Percentiles rank a stretch among this genome's conserved stretches.
phyloP scores from a whole-genome alignment of 2,797 vertebrate species.

The Ceryle rudis region DNA sequence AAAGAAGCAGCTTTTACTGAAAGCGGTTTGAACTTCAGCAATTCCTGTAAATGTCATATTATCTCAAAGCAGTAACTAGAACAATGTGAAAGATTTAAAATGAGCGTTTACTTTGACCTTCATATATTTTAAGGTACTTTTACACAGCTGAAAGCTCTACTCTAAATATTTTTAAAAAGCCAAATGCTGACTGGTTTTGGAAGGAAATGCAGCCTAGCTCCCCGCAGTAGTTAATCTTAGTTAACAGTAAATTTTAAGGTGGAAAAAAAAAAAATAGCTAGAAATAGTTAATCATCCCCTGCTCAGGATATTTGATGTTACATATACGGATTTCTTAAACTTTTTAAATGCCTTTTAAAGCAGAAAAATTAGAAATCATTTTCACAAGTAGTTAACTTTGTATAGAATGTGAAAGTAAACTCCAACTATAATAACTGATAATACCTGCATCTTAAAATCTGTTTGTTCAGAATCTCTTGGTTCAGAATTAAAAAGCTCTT shows the following conservation, averaged over 20 bases:
- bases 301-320: neutral
- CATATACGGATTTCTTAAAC: neutral
- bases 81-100: conserved; percentile 40
- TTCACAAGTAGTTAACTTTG: neutral
- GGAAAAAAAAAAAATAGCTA: neutral
- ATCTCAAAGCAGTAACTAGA: conserved; percentile 37
- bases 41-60: conserved; percentile 64
- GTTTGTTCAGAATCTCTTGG: neutral
- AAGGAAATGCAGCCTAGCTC: neutral
- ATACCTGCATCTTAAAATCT: neutral
- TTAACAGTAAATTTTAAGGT: neutral
- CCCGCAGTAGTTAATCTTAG: neutral
- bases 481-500: neutral
- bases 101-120: conserved; percentile 39
- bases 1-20: conserved; percentile 42
- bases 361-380: neutral
- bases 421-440: neutral
- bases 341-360: neutral
- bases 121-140: conserved; percentile 34
- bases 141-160: neutral
- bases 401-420: neutral
- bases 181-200: conserved; percentile 3
- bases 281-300: neutral
- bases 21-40: conserved; percentile 61
- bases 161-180: neutral